These are phyloP conservation scores for Sisyra terminalis DNA, from an alignment of 2,888 invertebrate genomes.

Conservation along the genomic window DNA sequence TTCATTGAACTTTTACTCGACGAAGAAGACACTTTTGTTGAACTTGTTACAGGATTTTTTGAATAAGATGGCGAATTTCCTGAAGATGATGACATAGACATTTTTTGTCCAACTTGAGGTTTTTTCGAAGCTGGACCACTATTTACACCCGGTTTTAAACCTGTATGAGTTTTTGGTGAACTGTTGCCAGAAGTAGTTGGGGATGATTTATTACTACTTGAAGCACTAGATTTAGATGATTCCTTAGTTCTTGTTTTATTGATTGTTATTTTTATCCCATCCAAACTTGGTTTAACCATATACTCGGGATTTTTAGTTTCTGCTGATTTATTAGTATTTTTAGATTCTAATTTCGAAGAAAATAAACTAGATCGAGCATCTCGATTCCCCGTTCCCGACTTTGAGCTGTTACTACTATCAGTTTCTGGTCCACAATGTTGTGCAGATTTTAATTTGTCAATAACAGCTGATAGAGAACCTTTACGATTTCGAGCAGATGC, in stretches of 20 bases:
- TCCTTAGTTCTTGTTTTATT: conserved; percentile 74
- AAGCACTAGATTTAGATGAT: conserved; percentile 15
- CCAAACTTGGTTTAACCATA: conserved; percentile 77
- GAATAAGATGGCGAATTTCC: conserved; percentile 11
- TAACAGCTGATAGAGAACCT: conserved; percentile 66
- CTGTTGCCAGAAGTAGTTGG: conserved; percentile 35
- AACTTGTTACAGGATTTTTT: conserved; percentile 4
- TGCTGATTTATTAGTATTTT: conserved; percentile 22
- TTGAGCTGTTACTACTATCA: conserved; percentile 31
- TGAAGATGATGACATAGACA: conserved; percentile 27
- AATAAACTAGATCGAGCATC: conserved; percentile 10
- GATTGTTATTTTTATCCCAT: conserved; percentile 82
- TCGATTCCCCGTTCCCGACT: conserved; percentile 26
- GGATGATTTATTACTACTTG: conserved; percentile 11
- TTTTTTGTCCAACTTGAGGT: conserved; percentile 34
- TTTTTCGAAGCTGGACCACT: conserved; percentile 78
- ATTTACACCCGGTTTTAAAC: conserved; percentile 65
- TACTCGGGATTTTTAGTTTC: conserved; percentile 62
- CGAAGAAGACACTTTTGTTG: conserved; percentile 7
- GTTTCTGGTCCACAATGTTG: conserved; percentile 45
- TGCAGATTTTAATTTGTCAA: conserved; percentile 62
- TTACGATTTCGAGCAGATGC: conserved; percentile 50
- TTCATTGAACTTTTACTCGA: conserved; percentile 23
- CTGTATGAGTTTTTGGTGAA: conserved; percentile 67
- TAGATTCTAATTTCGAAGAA: conserved; percentile 15